Conservation (phyloP, 2,797 vertebrate species). For the Octomys mimax region DNA sequence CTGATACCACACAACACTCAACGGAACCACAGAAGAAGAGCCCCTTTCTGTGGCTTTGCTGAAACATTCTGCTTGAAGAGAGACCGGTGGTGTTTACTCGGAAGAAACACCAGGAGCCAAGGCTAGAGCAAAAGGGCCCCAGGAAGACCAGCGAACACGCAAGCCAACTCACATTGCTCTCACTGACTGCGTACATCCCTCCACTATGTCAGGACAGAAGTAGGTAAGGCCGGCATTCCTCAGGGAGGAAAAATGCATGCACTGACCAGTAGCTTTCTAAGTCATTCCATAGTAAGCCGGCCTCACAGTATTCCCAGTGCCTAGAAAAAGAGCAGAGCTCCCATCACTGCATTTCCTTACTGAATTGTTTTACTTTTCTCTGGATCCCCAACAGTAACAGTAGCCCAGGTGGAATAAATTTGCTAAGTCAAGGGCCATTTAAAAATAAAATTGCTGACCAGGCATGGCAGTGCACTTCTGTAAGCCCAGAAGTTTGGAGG, state of each 20-base stretch:
- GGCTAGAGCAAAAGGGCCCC: background rate
- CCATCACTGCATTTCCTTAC: background rate
- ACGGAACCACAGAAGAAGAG: background rate
- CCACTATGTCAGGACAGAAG: background rate
- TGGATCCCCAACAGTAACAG: background rate
- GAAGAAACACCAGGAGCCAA: background rate
- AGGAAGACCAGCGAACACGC: accelerated
- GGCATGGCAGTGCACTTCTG: background rate
- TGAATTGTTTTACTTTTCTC: background rate
- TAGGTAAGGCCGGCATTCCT: background rate
- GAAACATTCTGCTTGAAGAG: background rate
- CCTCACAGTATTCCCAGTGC: background rate
- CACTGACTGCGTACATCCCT: background rate
- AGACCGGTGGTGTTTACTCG: background rate
- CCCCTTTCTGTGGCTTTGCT: constrained; percentile 46
- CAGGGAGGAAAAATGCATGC: background rate
- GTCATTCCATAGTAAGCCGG: background rate
- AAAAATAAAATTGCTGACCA: background rate
- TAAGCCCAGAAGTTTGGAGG: background rate
- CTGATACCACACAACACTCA: constrained; percentile 58
- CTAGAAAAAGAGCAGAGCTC: background rate
- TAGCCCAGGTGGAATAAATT: background rate
- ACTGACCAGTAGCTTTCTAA: background rate
- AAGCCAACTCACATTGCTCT: accelerated
- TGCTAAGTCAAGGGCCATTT: background rate